Evolutionary conservation across 2,113 vertebrate genomes (phyloP), one percentile per base, ranked within the genome.

Genomic region (Morphnarchus princeps): DNA sequence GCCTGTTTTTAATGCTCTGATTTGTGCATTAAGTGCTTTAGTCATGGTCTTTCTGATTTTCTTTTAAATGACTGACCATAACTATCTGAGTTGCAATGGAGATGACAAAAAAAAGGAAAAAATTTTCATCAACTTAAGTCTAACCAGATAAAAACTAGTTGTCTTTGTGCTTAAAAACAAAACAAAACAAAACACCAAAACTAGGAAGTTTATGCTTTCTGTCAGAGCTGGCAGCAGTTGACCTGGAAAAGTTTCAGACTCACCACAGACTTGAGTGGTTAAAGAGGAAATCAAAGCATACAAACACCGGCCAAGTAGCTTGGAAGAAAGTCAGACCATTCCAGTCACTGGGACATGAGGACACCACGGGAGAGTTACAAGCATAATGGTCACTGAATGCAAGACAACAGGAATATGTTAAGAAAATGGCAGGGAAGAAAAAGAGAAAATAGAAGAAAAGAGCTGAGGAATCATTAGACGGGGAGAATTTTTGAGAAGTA

Each of bases 241-340:
- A 91, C 62, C 82, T 95, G 90, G 89, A 95, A 62, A 81, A 76
- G 43, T 92, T 96, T 96, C 87, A 96, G 89, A 62, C 84, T 97
- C 15, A 47, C 91, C 92, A 66, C 94, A 95, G 87, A 73, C 79
- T 85, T 70, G 89, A 91, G 72, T 45, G 82, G 80, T 93, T 93
- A 80, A 89, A 89, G 85, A 91, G 84, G 81, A 91, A 96, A 94
- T 95, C 89, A 90, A 95, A 95, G 94, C 82, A 62, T 29, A 74
- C 54, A 81, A 86, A 90, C 70, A 43, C n/a, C 0, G 7, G 69
- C 91, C 84, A 97, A 7, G 29, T 54, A n/a, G 63, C 69, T 89
- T 92, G 89, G 91, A 96, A 89, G 38, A 63, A 90, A 77, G 57
- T 96, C 91, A 90, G 66, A 31, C 76, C 36, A 7, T 94, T 95